Conservation (phyloP, 2,797 vertebrate genomes). For the Rousettus madagascariensis region DNA sequence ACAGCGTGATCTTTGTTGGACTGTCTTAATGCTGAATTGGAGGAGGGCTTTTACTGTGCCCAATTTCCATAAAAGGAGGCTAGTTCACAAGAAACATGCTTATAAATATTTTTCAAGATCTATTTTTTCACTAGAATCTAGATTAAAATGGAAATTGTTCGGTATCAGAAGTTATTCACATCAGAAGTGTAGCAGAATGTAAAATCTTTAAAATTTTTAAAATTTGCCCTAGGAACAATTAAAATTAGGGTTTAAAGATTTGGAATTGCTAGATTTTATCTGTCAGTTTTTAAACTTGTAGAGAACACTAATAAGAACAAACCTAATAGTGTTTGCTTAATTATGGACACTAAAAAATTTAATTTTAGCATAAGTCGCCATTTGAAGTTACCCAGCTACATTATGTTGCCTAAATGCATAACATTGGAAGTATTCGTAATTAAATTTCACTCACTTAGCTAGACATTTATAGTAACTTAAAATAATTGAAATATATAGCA, state of each 20-base stretch:
- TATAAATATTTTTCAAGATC: neutral
- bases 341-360: neutral
- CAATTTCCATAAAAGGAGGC: neutral
- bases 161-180: neutral
- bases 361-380: neutral
- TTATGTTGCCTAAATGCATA: neutral
- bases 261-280: slow-evolving; percentile 36
- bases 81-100: neutral
- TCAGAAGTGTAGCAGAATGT: neutral
- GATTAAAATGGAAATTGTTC: slow-evolving; percentile 31
- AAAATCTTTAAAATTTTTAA: slow-evolving; percentile 16
- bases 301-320: neutral
- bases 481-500: slow-evolving; percentile 19
- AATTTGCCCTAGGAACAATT: neutral
- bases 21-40: neutral
- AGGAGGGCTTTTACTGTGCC: neutral
- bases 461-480: slow-evolving; percentile 27
- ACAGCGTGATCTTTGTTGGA: neutral
- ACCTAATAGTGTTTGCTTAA: neutral
- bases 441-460: slow-evolving; percentile 33
- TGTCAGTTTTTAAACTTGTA: slow-evolving; percentile 11
- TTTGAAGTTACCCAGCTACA: neutral
- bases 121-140: neutral
- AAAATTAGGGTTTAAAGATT: neutral
- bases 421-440: neutral